phyloP scores from a whole-genome alignment of 2,113 vertebrate genomes.

The Poecilia latipinna region DNA sequence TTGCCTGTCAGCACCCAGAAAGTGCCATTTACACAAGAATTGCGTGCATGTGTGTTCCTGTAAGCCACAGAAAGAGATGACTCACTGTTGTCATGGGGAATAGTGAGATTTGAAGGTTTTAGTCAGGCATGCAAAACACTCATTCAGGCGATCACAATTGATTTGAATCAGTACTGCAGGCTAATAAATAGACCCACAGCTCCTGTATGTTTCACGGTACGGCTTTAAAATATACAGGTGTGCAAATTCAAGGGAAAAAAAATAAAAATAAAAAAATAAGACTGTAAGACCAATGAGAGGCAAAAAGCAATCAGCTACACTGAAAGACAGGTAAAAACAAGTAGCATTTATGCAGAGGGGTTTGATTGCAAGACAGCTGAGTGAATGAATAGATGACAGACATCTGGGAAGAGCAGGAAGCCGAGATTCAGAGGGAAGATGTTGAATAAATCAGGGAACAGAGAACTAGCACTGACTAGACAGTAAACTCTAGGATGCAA shows the following conservation, averaged over 20 bases:
- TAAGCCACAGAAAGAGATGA: constrained; percentile 53
- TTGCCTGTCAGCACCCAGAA: neutral
- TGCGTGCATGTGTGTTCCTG: constrained; percentile 14
- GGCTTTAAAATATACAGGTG: no score
- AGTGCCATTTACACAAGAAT: constrained; percentile 29
- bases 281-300: neutral
- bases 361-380: neutral
- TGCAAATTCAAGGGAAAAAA: neutral
- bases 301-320: neutral
- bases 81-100: constrained; percentile 59
- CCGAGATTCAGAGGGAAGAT: no score
- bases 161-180: neutral
- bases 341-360: neutral
- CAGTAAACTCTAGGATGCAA: no score
- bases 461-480: no score
- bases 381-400: no score
- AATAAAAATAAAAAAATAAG: neutral
- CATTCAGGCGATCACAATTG: constrained; percentile 24
- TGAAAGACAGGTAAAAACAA: no score
- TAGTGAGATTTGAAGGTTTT: constrained; percentile 42
- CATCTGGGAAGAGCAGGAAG: no score
- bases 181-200: constrained; percentile 5
- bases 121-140: constrained; percentile 54
- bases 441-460: no score
- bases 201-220: neutral